Percentiles rank a stretch among this genome's conserved stretches.
Evolutionary conservation across 2,797 vertebrate genomes (phyloP).

Genomic region (Champsocephalus esox): DNA sequence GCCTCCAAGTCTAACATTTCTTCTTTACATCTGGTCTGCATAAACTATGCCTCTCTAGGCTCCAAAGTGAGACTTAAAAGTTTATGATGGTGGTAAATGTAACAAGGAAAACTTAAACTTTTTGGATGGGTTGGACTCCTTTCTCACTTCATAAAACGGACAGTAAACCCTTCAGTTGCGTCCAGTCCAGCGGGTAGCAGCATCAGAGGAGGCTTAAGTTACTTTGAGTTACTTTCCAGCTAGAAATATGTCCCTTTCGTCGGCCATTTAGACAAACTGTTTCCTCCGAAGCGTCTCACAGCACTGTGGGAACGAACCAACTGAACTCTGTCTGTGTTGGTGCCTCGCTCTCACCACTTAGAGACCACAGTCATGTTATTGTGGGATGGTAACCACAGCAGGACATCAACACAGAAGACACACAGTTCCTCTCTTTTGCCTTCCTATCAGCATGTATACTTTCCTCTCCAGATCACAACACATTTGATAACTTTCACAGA

Average conservation of each 20-base stretch:
- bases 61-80: background rate
- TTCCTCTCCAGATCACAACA: background rate
- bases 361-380: slow-evolving; percentile 12
- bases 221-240: background rate
- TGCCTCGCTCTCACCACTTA: background rate
- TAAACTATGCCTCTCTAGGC: background rate
- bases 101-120: background rate
- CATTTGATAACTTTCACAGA: background rate
- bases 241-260: background rate
- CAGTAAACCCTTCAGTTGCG: no score
- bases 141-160: no score
- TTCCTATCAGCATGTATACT: background rate
- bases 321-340: slow-evolving; percentile 1
- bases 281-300: background rate
- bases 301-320: slow-evolving; percentile 9
- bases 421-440: background rate
- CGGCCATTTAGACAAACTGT: background rate
- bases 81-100: background rate
- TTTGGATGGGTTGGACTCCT: no score
- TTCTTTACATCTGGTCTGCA: background rate
- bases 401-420: background rate
- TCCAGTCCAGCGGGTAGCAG: background rate
- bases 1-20: no score
- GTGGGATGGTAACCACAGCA: background rate
- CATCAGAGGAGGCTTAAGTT: background rate